phyloP scores from a whole-genome alignment of 2,888 invertebrate species.

The Sinelater perroti region DNA sequence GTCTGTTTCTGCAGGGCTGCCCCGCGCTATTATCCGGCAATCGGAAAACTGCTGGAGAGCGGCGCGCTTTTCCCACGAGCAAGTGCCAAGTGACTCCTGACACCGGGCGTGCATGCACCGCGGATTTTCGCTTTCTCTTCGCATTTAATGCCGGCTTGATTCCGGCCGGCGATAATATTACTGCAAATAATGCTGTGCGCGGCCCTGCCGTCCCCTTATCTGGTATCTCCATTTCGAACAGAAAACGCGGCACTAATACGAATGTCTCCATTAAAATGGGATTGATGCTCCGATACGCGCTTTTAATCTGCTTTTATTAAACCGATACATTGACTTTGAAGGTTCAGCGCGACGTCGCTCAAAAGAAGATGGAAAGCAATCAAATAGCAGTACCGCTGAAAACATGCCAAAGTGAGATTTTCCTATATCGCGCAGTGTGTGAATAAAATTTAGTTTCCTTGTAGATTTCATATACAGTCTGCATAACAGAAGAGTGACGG shows the following conservation, averaged over 20 bases:
- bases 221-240: conserved; percentile 11
- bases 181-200: conserved; percentile 23
- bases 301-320: no score
- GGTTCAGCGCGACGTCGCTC: no score
- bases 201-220: conserved; percentile 8
- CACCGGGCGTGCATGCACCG: conserved; percentile 45
- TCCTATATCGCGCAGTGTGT: no score
- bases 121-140: conserved; percentile 28
- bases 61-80: conserved; percentile 47
- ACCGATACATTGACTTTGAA: no score
- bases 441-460: no score
- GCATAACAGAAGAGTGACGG: no score
- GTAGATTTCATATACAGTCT: no score
- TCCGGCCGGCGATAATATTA: conserved; percentile 27
- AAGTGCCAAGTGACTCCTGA: conserved; percentile 53
- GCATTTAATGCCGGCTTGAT: conserved; percentile 35
- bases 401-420: no score
- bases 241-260: neutral
- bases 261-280: conserved; percentile 4
- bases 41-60: conserved; percentile 22
- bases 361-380: no score
- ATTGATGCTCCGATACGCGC: no score
- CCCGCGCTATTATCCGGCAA: conserved; percentile 26
- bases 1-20: neutral
- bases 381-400: no score